A percentile compares a stretch with the other conserved stretches of the same genome.
Conservation (phyloP, 2,888 invertebrate species). For the Leptopilina drosophilae region DNA sequence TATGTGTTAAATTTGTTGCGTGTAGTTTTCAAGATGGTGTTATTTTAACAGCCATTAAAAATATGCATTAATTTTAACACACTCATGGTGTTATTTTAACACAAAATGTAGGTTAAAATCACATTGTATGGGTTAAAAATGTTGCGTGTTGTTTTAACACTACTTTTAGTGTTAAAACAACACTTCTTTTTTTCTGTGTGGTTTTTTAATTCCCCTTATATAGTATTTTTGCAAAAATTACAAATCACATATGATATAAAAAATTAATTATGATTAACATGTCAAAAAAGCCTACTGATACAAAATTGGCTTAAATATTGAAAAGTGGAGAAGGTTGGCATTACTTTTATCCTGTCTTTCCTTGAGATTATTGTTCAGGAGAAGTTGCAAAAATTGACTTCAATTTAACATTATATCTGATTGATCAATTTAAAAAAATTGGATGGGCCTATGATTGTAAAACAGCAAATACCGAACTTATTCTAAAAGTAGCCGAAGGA, state of each 20-base stretch:
- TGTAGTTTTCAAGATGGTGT: too few species aligned
- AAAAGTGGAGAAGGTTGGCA: background rate
- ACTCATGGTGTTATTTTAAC: too few species aligned
- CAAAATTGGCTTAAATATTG: background rate
- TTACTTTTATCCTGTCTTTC: background rate
- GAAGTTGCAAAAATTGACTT: background rate
- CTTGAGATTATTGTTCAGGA: background rate
- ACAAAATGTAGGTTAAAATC: too few species aligned
- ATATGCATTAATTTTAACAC: too few species aligned
- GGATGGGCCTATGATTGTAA: background rate
- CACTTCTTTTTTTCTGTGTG: too few species aligned
- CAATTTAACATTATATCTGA: background rate
- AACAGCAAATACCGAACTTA: background rate
- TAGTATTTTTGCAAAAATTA: too few species aligned
- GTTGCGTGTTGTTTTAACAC: too few species aligned
- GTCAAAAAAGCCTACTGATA: background rate
- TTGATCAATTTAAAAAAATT: background rate
- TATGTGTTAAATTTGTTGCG: too few species aligned
- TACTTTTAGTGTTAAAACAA: too few species aligned
- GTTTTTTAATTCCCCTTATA: too few species aligned
- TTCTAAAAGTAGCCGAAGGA: background rate
- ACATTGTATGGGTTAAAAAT: too few species aligned
- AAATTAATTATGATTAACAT: background rate
- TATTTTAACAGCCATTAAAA: too few species aligned
- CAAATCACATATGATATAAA: background rate